These are phyloP conservation scores for Mesaphorura yosii DNA, from an alignment of 1,140 invertebrate species.

Conservation along the genomic window DNA sequence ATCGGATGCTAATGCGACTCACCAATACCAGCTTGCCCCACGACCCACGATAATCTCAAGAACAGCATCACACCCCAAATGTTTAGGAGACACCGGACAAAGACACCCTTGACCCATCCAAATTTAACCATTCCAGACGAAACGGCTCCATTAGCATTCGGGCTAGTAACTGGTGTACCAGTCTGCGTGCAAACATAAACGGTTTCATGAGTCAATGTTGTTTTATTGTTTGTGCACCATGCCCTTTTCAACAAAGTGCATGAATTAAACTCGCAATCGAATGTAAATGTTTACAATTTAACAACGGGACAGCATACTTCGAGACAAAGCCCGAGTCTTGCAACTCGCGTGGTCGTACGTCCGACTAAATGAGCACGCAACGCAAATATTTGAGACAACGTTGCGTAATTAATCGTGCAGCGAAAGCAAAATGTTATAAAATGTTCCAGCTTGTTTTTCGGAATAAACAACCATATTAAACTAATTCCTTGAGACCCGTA, in stretches of 20 bases:
- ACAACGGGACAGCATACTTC: not conserved
- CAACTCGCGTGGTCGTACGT: too few species aligned
- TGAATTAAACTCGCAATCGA: not conserved
- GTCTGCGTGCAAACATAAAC: not conserved
- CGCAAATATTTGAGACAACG: too few species aligned
- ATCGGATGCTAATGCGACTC: constrained; percentile 13
- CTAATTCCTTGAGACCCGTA: too few species aligned
- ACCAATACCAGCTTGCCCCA: constrained; percentile 58
- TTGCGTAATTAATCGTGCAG: too few species aligned
- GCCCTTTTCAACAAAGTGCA: too few species aligned
- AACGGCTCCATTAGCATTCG: not conserved
- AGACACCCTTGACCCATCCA: constrained; percentile 79
- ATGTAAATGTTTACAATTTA: not conserved
- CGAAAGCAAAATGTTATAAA: too few species aligned
- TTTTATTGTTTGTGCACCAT: too few species aligned
- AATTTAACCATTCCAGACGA: constrained; percentile 13
- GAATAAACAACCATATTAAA: too few species aligned
- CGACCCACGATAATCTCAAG: constrained; percentile 47
- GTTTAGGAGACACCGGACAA: constrained; percentile 66
- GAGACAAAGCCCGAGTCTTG: too few species aligned
- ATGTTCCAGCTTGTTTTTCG: too few species aligned
- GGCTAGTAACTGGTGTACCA: not conserved
- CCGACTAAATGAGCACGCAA: too few species aligned
- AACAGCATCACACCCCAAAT: constrained; percentile 55
- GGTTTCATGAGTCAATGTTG: not conserved